These are phyloP conservation scores for Spicauda simplicius DNA, from an alignment of 2,888 invertebrate genomes.

Conservation along the genomic window DNA sequence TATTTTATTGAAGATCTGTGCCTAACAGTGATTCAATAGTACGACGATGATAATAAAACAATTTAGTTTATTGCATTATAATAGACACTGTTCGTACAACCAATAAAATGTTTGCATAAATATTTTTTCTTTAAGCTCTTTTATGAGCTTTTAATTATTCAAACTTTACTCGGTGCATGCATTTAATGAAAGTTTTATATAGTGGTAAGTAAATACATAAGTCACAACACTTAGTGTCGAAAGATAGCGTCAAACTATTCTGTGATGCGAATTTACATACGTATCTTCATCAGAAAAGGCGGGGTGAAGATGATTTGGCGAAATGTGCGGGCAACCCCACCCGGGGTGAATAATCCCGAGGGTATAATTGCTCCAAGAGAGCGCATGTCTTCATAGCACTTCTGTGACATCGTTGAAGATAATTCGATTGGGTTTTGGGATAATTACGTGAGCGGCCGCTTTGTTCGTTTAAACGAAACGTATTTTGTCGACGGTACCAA, in stretches of 20 bases:
- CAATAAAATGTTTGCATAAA: no score
- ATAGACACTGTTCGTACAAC: no score
- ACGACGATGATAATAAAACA: no score
- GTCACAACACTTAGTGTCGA: neutral
- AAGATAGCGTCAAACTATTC: conserved; percentile 16
- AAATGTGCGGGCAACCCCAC: conserved; percentile 55
- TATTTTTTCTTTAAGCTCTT: no score
- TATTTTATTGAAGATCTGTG: no score
- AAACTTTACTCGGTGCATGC: no score
- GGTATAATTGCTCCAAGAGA: conserved; percentile 70
- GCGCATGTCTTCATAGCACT: conserved; percentile 71
- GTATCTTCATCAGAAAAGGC: conserved; percentile 75
- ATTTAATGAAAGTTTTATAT: no score
- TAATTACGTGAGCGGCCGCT: conserved; percentile 60
- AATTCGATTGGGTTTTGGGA: conserved; percentile 74
- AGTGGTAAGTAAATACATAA: no score
- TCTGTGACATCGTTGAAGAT: conserved; percentile 67
- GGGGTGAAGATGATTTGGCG: conserved; percentile 79
- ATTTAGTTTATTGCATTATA: no score
- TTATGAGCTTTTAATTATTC: no score
- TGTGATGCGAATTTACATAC: conserved; percentile 61
- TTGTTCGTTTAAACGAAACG: conserved; percentile 50
- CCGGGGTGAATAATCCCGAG: conserved; percentile 45
- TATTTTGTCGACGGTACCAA: conserved; percentile 41
- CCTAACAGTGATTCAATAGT: no score